These are phyloP conservation scores for Apogon talboti DNA, from an alignment of 2,797 vertebrate genomes.

Conservation along the genomic window DNA sequence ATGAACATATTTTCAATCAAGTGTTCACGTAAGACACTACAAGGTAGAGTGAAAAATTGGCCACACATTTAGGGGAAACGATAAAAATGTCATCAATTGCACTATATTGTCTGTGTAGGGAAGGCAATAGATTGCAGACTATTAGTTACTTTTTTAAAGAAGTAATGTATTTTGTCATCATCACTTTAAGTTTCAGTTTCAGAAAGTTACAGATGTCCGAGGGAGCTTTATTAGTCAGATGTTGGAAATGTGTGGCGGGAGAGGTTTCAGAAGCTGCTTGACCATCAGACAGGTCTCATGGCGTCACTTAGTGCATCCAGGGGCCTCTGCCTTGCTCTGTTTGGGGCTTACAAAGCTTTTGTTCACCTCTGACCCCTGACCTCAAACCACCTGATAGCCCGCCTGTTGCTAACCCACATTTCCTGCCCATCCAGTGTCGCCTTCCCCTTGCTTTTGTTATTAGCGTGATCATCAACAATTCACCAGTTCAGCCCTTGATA, in stretches of 20 bases:
- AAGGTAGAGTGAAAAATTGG: too few relatives aligned
- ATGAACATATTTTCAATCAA: slow-evolving; percentile 1
- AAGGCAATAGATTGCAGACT: too few relatives aligned
- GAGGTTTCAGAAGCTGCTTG: too few relatives aligned
- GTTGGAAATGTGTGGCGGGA: too few relatives aligned
- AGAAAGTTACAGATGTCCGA: too few relatives aligned
- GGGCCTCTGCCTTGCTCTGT: slow-evolving; percentile 47
- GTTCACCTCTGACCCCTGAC: slow-evolving; percentile 74
- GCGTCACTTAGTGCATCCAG: slow-evolving; percentile 35
- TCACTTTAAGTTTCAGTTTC: too few relatives aligned
- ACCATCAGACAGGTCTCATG: background rate
- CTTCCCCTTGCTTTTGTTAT: slow-evolving; percentile 47
- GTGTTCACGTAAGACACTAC: background rate
- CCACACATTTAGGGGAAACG: too few relatives aligned
- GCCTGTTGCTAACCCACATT: slow-evolving; percentile 58
- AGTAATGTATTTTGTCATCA: too few relatives aligned
- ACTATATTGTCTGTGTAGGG: too few relatives aligned
- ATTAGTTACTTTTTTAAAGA: too few relatives aligned
- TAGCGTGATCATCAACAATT: slow-evolving; percentile 36
- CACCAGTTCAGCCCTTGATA: slow-evolving; percentile 2
- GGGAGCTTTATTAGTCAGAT: too few relatives aligned
- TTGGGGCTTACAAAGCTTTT: slow-evolving; percentile 73
- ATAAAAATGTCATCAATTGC: too few relatives aligned
- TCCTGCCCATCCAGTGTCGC: slow-evolving; percentile 52
- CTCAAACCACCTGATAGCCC: slow-evolving; percentile 69